Evolutionary conservation across 2,888 invertebrate genomes (phyloP).

Genomic region (Rhagophthalmus giganteus): DNA sequence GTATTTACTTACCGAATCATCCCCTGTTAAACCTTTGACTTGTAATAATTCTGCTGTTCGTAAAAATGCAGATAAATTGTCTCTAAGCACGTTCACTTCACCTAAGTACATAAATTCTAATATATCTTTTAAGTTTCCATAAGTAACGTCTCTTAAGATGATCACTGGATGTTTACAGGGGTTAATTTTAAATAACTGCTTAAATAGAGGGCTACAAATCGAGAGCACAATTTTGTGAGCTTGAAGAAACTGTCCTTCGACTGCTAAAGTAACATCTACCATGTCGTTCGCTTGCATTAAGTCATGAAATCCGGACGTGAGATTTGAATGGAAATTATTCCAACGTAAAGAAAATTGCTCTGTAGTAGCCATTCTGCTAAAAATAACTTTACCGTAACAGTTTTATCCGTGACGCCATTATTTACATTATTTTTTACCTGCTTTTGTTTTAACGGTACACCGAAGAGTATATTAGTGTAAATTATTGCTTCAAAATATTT

Average conservation of each 20-base stretch:
- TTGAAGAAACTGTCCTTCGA: slow-evolving; percentile 74
- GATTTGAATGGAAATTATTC: slow-evolving; percentile 79
- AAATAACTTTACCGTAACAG: slow-evolving; percentile 10
- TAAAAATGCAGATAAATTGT: slow-evolving; percentile 69
- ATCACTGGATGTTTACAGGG: slow-evolving; percentile 75
- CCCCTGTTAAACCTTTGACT: slow-evolving; percentile 68
- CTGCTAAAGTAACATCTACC: slow-evolving; percentile 77
- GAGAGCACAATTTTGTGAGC: slow-evolving; percentile 79
- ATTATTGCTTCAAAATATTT: too few relatives aligned
- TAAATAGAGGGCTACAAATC: slow-evolving; percentile 79
- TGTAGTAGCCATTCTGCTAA: slow-evolving; percentile 55
- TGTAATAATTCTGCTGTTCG: slow-evolving; percentile 72
- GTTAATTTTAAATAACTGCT: slow-evolving; percentile 72
- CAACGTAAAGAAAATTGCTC: slow-evolving; percentile 76
- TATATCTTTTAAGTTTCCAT: slow-evolving; percentile 69
- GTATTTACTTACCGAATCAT: slow-evolving; percentile 50
- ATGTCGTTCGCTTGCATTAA: slow-evolving; percentile 72
- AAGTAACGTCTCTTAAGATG: slow-evolving; percentile 70
- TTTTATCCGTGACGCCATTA: slow-evolving; percentile 26
- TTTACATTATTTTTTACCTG: slow-evolving; percentile 15
- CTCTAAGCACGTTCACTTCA: slow-evolving; percentile 71
- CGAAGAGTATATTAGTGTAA: too few relatives aligned
- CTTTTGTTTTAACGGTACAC: too few relatives aligned
- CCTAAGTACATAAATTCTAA: slow-evolving; percentile 76
- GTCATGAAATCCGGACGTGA: slow-evolving; percentile 72